A percentile compares a stretch with the other conserved stretches of the same genome.
Conservation (phyloP, 2,113 vertebrate genomes). For the Nothobranchius furzeri region DNA sequence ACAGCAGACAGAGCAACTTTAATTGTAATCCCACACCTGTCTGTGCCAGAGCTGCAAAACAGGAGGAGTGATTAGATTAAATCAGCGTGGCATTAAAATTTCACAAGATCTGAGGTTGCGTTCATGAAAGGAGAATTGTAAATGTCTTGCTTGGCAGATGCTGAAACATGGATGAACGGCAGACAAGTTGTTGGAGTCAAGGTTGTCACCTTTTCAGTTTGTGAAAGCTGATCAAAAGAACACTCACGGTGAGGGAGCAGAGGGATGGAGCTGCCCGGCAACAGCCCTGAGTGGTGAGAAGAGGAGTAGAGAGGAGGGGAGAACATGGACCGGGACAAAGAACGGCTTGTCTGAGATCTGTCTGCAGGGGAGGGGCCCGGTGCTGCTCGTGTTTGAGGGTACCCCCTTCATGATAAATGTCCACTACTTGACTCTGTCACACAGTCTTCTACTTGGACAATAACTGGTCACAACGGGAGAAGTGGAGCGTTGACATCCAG, state of each 20-base stretch:
- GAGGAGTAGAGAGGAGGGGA: slow-evolving; percentile 63
- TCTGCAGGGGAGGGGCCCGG: slow-evolving; percentile 53
- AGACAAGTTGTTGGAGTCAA: slow-evolving; percentile 9
- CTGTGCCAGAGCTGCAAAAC: slow-evolving; percentile 23
- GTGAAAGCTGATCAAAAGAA: slow-evolving; percentile 64
- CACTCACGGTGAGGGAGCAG: slow-evolving; percentile 32
- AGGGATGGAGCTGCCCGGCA: slow-evolving; percentile 41
- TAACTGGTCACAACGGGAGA: slow-evolving; percentile 67
- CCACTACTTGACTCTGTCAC: slow-evolving; percentile 81
- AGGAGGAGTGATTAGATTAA: slow-evolving; percentile 20
- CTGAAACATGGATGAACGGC: slow-evolving; percentile 31
- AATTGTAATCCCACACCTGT: slow-evolving; percentile 68
- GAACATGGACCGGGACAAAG: slow-evolving; percentile 75
- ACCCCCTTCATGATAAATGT: slow-evolving; percentile 75
- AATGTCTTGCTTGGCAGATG: slow-evolving; percentile 1
- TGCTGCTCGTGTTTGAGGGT: slow-evolving; percentile 72
- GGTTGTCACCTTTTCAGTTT: slow-evolving; percentile 46
- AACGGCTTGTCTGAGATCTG: slow-evolving; percentile 66
- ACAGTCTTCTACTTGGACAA: slow-evolving; percentile 74
- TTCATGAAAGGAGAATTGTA: slow-evolving; percentile 21
- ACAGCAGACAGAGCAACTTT: slow-evolving; percentile 41
- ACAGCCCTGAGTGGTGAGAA: slow-evolving; percentile 62
- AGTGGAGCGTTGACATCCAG: slow-evolving; percentile 50
- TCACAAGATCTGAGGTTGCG: not conserved
- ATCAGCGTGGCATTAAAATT: slow-evolving; percentile 21